A percentile compares a stretch with the other conserved stretches of the same genome.
phyloP scores from a whole-genome alignment of 2,888 invertebrate genomes.

The Eurytoma adleriae region DNA sequence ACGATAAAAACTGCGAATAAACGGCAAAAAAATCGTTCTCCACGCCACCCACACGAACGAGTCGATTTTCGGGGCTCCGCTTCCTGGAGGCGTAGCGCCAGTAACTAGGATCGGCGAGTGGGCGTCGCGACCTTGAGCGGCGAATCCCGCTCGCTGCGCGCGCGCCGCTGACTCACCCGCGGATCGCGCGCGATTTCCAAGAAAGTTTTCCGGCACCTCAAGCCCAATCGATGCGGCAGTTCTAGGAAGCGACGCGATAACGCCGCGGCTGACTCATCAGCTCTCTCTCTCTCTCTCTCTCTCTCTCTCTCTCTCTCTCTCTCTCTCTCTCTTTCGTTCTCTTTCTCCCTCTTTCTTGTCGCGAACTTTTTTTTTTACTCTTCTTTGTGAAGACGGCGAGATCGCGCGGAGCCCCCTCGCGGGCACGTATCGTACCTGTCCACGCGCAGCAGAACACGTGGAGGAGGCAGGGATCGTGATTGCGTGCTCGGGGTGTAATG shows the following conservation, averaged over 20 bases:
- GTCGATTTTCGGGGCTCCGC: no score
- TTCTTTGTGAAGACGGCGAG: no score
- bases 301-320: background rate
- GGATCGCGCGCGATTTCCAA: slow-evolving; percentile 56
- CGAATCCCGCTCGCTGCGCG: slow-evolving; percentile 13
- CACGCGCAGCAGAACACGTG: no score
- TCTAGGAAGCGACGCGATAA: background rate
- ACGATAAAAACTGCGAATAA: no score
- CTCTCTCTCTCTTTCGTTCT: background rate
- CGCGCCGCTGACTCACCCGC: background rate
- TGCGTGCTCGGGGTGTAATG: no score
- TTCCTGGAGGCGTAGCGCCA: background rate
- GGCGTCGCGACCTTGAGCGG: slow-evolving; percentile 64
- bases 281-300: background rate
- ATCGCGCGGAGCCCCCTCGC: no score
- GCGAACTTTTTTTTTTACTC: no score
- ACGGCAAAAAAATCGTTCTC: no score
- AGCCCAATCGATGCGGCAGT: background rate
- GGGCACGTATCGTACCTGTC: no score
- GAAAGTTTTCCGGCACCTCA: slow-evolving; percentile 61
- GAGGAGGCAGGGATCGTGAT: no score
- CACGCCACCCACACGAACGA: no score
- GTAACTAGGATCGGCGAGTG: slow-evolving; percentile 26
- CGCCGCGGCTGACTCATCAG: background rate
- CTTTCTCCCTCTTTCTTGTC: no score